Evolutionary conservation across 2,888 invertebrate genomes (phyloP).

Genomic region (Oligia fasciuncula): DNA sequence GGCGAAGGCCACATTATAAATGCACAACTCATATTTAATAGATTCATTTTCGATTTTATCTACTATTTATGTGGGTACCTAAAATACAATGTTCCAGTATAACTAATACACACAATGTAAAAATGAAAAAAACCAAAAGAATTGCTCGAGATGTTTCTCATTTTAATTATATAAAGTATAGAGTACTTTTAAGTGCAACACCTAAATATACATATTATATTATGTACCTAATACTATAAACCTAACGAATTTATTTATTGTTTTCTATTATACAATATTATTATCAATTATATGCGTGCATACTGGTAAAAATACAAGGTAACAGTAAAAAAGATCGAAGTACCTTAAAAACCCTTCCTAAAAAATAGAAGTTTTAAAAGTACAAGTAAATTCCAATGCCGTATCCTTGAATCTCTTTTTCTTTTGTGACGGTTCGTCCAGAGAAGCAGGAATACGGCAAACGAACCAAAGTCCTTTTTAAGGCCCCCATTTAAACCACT

Average conservation of each 20-base stretch:
- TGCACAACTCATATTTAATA: slow-evolving; percentile 6
- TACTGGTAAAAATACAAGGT: background rate
- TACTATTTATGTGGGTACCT: slow-evolving; percentile 14
- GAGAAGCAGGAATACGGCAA: background rate
- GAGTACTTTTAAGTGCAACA: slow-evolving; percentile 21
- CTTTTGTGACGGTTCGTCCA: slow-evolving; percentile 3
- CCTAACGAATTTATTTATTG: slow-evolving; percentile 49
- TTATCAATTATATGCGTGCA: slow-evolving; percentile 11
- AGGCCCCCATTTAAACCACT: slow-evolving; percentile 5
- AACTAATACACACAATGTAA: background rate
- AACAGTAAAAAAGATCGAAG: background rate
- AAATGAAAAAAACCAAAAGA: background rate
- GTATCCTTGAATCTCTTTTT: slow-evolving; percentile 1
- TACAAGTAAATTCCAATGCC: background rate
- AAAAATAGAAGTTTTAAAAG: slow-evolving; percentile 12
- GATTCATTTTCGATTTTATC: slow-evolving; percentile 31
- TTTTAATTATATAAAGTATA: slow-evolving; percentile 15
- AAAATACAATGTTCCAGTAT: slow-evolving; percentile 10
- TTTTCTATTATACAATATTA: slow-evolving; percentile 13
- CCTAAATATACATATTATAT: slow-evolving; percentile 7
- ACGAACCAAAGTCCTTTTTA: background rate
- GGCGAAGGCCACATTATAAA: slow-evolving; percentile 19
- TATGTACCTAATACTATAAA: slow-evolving; percentile 10
- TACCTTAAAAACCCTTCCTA: slow-evolving; percentile 14
- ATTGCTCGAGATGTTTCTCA: slow-evolving; percentile 9